Evolutionary conservation across 2,113 vertebrate species (phyloP), one percentile per base, ranked within the genome.

Genomic region (Myocastor coypus): DNA sequence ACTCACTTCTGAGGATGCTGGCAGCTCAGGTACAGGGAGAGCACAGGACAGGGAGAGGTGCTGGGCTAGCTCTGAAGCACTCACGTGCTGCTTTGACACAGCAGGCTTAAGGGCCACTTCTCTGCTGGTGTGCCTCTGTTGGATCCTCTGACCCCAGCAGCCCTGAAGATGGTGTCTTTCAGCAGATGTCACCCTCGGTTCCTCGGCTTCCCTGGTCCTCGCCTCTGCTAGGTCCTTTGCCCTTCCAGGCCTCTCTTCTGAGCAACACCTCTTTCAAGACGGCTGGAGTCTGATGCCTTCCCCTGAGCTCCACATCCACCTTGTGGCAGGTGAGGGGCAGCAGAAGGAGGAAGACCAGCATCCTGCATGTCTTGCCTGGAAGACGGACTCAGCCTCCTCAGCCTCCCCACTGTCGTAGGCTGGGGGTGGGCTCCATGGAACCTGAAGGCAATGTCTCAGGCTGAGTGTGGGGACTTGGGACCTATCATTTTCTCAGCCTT

Each of bases 351-450:
- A 5, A n/a, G 1, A 7, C 24, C 17, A n/a, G 82, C 20, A 8
- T 13, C 40, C 4, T 3, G 0, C 10, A 24, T 24, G 7, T 61
- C 12, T 6, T 24, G 22, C 63, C 24, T 0, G 17, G 40, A 50
- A 55, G 20, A 1, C 8, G 7, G 24, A 20, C 40, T 71, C 13
- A 37, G 3, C 16, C 13, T 81, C 37, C 30, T 46, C 24, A 0
- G 4, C 26, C 13, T 22, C 46, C 40, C 40, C 30, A 22, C 30
- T 7, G 11, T 34, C 17, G 12, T 2, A 40, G 61, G 46, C 87
- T 50, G 26, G 63, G 34, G 52, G 30, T 5, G 9, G 34, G 34
- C n/a, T 32, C 59, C 17, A 0, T 9, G 42, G 46, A 32, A 6
- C 9, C 55, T 66, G 6, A 61, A 1, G 1, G 4, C 2, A 30